A percentile compares a stretch with the other conserved stretches of the same genome.
These are phyloP conservation scores for Mirounga angustirostris DNA, from an alignment of 2,113 vertebrate species.

Conservation along the genomic window DNA sequence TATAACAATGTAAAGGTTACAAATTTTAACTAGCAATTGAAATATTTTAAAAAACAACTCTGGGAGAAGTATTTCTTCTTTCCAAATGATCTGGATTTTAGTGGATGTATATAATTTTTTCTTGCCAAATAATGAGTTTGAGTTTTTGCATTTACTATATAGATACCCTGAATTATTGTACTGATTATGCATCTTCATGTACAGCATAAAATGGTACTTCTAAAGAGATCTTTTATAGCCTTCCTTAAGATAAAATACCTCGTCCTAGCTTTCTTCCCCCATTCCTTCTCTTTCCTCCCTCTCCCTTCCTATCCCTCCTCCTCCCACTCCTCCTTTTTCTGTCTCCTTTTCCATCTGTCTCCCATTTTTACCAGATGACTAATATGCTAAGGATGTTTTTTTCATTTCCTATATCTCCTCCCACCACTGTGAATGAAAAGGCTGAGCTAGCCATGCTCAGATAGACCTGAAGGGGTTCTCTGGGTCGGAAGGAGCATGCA, in stretches of 20 bases:
- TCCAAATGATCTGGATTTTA: not conserved
- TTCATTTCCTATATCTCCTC: not conserved
- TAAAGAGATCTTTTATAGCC: not conserved
- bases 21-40: not conserved
- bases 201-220: not conserved
- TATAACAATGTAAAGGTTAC: not conserved
- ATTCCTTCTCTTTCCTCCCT: not conserved
- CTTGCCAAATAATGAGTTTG: not conserved
- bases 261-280: not conserved
- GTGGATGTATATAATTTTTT: not conserved
- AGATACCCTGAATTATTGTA: not conserved
- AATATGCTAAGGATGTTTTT: not conserved
- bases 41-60: conserved; percentile 13
- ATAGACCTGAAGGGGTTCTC: not conserved
- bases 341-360: not conserved
- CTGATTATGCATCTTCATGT: not conserved
- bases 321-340: not conserved
- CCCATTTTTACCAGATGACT: conserved; percentile 22
- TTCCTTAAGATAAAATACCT: not conserved
- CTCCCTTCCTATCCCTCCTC: not conserved
- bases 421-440: not conserved
- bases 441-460: not conserved
- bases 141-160: not conserved
- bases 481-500: not conserved
- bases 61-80: not conserved